Evolutionary conservation across 2,888 invertebrate species (phyloP), one percentile per base, ranked within the genome.

Genomic region (Drosophila mettleri): DNA sequence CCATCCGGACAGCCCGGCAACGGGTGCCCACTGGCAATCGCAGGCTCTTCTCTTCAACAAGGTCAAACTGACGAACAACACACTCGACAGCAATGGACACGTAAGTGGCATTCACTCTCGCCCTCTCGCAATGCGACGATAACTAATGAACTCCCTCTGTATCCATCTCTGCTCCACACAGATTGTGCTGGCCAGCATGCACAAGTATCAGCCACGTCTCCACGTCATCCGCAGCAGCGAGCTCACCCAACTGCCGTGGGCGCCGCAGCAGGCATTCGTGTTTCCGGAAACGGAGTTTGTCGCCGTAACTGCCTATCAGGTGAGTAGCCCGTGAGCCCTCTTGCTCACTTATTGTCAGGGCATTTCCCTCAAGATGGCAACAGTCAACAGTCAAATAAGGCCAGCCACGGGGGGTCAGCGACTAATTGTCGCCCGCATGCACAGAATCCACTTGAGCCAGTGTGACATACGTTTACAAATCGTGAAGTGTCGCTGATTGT

Each of bases 291-390:
- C 97, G 0, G 96, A 97, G 91, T 99, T 99, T 93, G 97, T 99
- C 53, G 99, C 98, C 9, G 99, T 99, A 46, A 99, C 99, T 0
- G 99, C 99, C 57, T 99, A 99, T 92, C 98, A 98, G 95, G 96
- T 96, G 93, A 89, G 92, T 92, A 49, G 24, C 49, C 22, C 49
- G 31, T 18, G 18, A 59, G 34, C 16, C 18, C 29, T 48, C n/a
- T 33, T 7, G 14, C 20, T n/a, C n/a, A 9, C 20, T 12, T n/a
- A n/a, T 12, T 10, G n/a, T 22, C 10, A 8, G 14, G 46, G 49
- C 29, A 63, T 18, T 29, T 57, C 57, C 72, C 55, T 55, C 48
- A 66, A 64, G 33, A 33, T 59, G 41, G 7, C 43, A 24, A 5
- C 41, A 43, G 41, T n/a, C 34, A 34, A 20, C 0, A 33, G 33